phyloP scores from a whole-genome alignment of 92 coral and sea anemone genomes.

The Umimayanthus kanabou region DNA sequence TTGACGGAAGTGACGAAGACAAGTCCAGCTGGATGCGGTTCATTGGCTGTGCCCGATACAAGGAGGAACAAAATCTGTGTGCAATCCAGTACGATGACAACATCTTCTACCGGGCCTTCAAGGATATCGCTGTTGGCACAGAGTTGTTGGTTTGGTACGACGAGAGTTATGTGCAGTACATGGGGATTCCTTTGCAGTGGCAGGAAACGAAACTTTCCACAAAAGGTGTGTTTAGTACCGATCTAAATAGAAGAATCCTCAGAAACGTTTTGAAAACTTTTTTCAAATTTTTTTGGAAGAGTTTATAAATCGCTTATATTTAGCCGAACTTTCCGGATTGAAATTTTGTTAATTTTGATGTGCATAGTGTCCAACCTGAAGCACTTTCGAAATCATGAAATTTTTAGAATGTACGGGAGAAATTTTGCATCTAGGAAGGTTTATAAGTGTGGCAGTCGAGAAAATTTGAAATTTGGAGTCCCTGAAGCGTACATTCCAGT shows the following conservation, averaged over 20 bases:
- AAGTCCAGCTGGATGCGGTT: constrained; percentile 93
- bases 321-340: too few species aligned
- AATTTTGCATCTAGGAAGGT: too few species aligned
- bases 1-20: constrained; percentile 85
- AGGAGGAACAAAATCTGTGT: constrained; percentile 82
- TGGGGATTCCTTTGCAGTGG: constrained; percentile 87
- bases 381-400: too few species aligned
- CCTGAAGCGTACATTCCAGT: too few species aligned
- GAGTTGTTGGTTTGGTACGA: constrained; percentile 95
- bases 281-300: too few species aligned
- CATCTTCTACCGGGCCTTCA: constrained; percentile 88
- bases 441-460: too few species aligned
- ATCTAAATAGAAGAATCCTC: background rate
- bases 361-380: too few species aligned
- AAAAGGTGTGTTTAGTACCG: background rate
- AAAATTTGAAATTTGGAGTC: too few species aligned
- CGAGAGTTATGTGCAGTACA: constrained; percentile 79
- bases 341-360: too few species aligned
- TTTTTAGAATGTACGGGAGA: too few species aligned
- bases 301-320: too few species aligned
- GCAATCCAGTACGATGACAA: constrained; percentile 81
- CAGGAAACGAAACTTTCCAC: background rate
- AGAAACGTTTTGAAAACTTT: background rate
- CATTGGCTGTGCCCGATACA: constrained; percentile 88
- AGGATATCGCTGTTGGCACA: constrained; percentile 72